phyloP scores from a whole-genome alignment of 2,797 vertebrate genomes.

The Melanotaenia nigrans region DNA sequence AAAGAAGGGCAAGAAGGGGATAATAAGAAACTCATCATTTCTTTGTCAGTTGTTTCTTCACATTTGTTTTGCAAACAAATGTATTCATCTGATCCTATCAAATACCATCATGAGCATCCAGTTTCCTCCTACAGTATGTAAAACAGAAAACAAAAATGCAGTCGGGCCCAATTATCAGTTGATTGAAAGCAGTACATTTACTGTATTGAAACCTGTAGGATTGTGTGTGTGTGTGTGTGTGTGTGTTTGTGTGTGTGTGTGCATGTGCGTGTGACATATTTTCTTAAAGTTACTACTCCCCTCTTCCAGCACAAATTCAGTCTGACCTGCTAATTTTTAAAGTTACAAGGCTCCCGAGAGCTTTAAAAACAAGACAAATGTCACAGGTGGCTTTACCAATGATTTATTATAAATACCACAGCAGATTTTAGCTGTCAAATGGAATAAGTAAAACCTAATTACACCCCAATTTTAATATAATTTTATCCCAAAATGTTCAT shows the following conservation, averaged over 20 bases:
- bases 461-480: background rate
- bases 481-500: background rate
- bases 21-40: conserved; percentile 25
- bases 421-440: background rate
- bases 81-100: conserved; percentile 20
- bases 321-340: too few species aligned
- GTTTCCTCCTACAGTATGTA: background rate
- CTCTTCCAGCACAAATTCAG: too few species aligned
- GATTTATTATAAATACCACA: too few species aligned
- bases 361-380: background rate
- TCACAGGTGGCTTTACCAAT: too few species aligned
- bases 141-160: background rate
- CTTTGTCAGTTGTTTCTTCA: conserved; percentile 25
- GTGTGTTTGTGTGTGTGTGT: too few species aligned
- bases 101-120: conserved; percentile 9
- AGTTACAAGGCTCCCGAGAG: too few species aligned
- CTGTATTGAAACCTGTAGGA: too few species aligned
- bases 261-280: too few species aligned
- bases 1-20: conserved; percentile 13
- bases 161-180: background rate
- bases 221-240: too few species aligned
- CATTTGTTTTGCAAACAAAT: conserved; percentile 9
- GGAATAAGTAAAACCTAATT: background rate
- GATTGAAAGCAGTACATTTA: conserved; percentile 10
- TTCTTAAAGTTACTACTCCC: too few species aligned